Evolutionary conservation across 1,140 invertebrate genomes (phyloP), one percentile per base, ranked within the genome.

Genomic region (Drosophila busckii): DNA sequence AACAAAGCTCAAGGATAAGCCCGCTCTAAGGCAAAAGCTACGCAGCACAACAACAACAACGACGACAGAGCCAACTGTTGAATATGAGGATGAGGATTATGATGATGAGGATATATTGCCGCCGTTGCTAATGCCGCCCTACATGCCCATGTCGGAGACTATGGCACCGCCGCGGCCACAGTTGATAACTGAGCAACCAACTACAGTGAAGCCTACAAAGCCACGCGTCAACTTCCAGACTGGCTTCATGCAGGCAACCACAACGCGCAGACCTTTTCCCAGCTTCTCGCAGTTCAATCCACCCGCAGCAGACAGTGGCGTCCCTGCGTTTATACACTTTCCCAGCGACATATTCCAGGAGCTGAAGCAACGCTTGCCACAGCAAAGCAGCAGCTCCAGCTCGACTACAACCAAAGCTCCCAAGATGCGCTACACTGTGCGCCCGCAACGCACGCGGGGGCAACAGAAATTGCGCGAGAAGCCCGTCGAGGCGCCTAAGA

Each of bases 91-190:
- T 15, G 87, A 88, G 23, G 86, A 86, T 12, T 66, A 88, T 41
- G 88, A 88, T 35, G 78, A 88, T 66, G 88, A 89, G 37, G 90
- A 90, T 23, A 64, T 83, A 10, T 6, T 63, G 62, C 90, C 90
- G 37, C 87, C 87, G 4, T 89, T 90, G 0, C 89, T 54, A 26
- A 87, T 90, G 80, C 89, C 90, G 3, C 89, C 90, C 42, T 91
- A 90, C 56, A 90, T 90, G 90, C 90, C 90, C 3, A 90, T 89
- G 86, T 89, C 90, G 3, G 90, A 91, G 87, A 88, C 86, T 2
- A 87, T 87, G 86, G 61, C 84, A 2, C 86, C 86, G 32, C 86
- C 85, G 3, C 63, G 76, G 1, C 61, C 66, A 15, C 71, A 82
- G 59, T 41, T 83, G 6, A 66, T 64, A 32, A 60, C 68, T 0